Conservation (phyloP, 2,888 invertebrate species). For the Athalia cordata region DNA sequence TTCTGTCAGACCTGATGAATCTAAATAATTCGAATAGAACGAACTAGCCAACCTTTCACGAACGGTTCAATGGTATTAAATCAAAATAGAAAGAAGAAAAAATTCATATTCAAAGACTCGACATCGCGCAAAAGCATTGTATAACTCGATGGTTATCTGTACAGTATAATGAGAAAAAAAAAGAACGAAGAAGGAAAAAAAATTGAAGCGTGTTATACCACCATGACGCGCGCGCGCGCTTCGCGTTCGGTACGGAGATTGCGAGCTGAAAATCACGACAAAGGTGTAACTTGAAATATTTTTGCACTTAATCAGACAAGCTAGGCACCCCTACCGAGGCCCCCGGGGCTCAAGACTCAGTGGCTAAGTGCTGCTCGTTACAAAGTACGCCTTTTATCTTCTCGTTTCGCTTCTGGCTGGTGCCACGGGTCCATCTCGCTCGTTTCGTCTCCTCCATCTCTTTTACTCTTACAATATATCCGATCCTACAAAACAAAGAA, state of each 20-base stretch:
- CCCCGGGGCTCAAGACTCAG: conserved; percentile 48
- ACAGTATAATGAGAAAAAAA: no score
- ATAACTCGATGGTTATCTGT: no score
- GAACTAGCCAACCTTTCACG: no score
- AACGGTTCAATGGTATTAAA: no score
- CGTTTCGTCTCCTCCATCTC: conserved; percentile 17
- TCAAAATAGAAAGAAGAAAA: no score
- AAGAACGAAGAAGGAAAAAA: no score
- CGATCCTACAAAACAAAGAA: no score
- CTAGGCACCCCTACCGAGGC: conserved; percentile 42
- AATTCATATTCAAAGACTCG: no score
- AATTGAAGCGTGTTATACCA: not conserved
- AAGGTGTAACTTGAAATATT: conserved; percentile 51
- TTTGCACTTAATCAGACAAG: conserved; percentile 56
- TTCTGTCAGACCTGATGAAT: no score
- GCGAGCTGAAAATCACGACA: conserved; percentile 38
- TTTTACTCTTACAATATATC: no score
- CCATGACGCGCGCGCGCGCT: not conserved
- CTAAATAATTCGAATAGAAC: no score
- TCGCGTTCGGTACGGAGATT: conserved; percentile 11
- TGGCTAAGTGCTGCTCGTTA: conserved; percentile 58
- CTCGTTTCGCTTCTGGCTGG: conserved; percentile 44
- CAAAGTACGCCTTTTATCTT: conserved; percentile 57
- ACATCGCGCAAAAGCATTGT: no score
- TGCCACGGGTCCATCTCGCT: conserved; percentile 26